phyloP scores from a whole-genome alignment of 2,888 invertebrate species.

The Nudaria mundana region DNA sequence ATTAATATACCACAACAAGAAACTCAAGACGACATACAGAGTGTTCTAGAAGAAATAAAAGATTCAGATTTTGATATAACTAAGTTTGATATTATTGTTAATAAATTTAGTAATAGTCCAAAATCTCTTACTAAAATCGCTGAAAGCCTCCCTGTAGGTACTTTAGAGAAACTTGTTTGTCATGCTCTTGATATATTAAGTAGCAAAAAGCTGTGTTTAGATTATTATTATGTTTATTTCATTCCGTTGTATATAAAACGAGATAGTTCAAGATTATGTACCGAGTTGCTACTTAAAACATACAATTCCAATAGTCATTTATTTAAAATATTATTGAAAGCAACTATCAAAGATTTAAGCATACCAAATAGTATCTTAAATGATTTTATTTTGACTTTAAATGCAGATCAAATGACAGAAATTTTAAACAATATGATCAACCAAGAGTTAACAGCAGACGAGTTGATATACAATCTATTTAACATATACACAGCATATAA shows the following conservation, averaged over 20 bases:
- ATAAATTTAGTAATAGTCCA: constrained; percentile 38
- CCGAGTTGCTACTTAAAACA: constrained; percentile 49
- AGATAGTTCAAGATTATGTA: constrained; percentile 38
- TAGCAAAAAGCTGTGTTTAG: constrained; percentile 30
- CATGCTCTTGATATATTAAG: constrained; percentile 34
- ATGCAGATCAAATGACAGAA: constrained; percentile 21
- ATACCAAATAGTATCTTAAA: constrained; percentile 44
- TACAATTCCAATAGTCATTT: constrained; percentile 29
- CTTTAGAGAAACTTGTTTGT: constrained; percentile 43
- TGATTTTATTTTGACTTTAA: constrained; percentile 43
- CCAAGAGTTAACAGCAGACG: constrained; percentile 35
- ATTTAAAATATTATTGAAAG: constrained; percentile 38
- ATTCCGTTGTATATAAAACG: constrained; percentile 43
- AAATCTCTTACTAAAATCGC: constrained; percentile 38
- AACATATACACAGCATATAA: constrained; percentile 52
- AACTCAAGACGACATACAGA: constrained; percentile 9
- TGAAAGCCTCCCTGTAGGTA: constrained; percentile 30
- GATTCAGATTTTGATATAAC: constrained; percentile 40
- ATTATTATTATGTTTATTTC: constrained; percentile 37
- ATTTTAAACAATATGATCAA: constrained; percentile 38
- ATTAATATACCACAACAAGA: background rate
- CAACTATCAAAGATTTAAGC: constrained; percentile 41
- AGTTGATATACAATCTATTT: constrained; percentile 47
- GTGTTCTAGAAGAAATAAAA: constrained; percentile 31
- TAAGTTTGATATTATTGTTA: constrained; percentile 31